A percentile compares a stretch with the other conserved stretches of the same genome.
Conservation (phyloP, 1,140 invertebrate genomes). For the Periplaneta americana region DNA sequence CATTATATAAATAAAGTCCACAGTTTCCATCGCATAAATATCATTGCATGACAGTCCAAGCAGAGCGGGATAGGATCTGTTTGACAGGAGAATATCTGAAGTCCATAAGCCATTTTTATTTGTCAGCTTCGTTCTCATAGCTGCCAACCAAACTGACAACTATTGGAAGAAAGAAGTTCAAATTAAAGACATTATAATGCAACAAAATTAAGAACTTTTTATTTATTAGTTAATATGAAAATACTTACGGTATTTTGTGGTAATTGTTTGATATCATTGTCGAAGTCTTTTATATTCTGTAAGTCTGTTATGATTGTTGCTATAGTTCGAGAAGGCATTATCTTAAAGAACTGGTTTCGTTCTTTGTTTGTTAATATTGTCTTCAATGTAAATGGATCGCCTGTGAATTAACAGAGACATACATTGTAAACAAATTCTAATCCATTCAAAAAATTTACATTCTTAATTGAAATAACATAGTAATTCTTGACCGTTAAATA, state of each 20-base stretch:
- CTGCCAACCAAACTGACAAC: not conserved
- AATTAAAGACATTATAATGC: too few species aligned
- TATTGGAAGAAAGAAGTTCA: too few species aligned
- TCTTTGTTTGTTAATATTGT: not conserved
- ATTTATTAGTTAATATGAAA: not conserved
- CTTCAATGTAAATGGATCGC: not conserved
- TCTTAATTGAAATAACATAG: too few species aligned
- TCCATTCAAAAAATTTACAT: too few species aligned
- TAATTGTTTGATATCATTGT: not conserved
- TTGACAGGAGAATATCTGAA: not conserved
- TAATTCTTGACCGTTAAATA: too few species aligned
- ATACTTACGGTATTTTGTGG: not conserved
- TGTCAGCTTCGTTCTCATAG: not conserved
- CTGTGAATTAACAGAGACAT: too few species aligned
- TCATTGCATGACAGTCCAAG: not conserved
- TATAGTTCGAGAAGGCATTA: not conserved
- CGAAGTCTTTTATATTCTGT: not conserved
- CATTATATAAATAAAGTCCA: not conserved
- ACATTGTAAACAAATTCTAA: too few species aligned
- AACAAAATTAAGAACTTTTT: not conserved
- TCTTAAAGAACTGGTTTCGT: not conserved
- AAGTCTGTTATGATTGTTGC: not conserved
- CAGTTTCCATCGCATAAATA: not conserved
- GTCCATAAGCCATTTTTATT: not conserved
- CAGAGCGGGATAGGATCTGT: not conserved